Evolutionary conservation across 2,888 invertebrate species (phyloP), one percentile per base, ranked within the genome.

Genomic region (Hyposoter dolosus): DNA sequence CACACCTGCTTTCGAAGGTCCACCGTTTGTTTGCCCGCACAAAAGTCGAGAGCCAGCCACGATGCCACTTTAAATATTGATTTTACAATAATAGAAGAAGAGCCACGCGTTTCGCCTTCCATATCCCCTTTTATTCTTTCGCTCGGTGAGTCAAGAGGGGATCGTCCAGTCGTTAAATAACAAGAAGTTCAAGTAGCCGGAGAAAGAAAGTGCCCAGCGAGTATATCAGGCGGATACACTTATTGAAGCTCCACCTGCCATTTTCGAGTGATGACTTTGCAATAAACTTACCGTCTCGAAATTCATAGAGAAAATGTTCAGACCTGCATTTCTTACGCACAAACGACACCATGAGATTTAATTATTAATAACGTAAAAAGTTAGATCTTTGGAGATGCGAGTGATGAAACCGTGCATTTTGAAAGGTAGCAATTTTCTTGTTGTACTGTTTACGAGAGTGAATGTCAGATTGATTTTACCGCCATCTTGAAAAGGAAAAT

Each of bases 1-100:
- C 88, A 88, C 92, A 92, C 92, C 92, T 92, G 92, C 90, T 90
- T 85, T 65, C 83, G 7, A 87, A 82, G 53, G 68, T 85, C 87
- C 65, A 83, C 45, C 74, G 72, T 75, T 74, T 65, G 76, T 82
- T 66, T 63, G 50, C 53, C 35, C 43, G 78, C 50, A 47, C n/a
- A 63, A 74, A 32, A 68, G 60, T 68, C 19, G 32, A 56, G 76
- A 85, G 71, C 60, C 79, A 66, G 43, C 71, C 53, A 43, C 45
- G 66, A 40, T 28, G 7, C 63, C 75, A 72, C 32, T 65, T 78
- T 82, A 78, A 82, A 83, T 82, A 86, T 86, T 84, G 83, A 81
- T 72, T 78, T 83, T 80, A 66, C 77, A 63, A 56, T 68, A 43
- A 81, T 47, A 63, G 53, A 72, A 43, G 71, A 56, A 71, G 69